Conservation (phyloP, 1,140 invertebrate species). For the Drosophila tropicalis region DNA sequence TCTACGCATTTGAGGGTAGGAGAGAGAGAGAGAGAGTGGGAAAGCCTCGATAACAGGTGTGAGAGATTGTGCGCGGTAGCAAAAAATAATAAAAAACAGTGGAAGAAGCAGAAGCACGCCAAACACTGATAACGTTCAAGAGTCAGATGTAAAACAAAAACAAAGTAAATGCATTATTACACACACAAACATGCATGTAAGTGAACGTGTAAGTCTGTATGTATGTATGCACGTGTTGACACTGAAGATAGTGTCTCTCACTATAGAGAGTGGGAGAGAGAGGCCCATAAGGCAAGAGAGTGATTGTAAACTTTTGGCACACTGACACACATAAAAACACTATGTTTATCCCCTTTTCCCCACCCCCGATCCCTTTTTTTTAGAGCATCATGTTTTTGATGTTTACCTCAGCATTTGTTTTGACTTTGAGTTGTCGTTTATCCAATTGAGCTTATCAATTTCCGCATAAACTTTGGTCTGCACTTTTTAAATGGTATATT, state of each 20-base stretch:
- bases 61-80: constrained; percentile 33
- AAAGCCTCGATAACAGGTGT: constrained; percentile 1
- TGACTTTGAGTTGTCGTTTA: constrained; percentile 43
- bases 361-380: background rate
- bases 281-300: constrained; percentile 6
- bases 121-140: constrained; percentile 52
- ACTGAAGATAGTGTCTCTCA: constrained; percentile 33
- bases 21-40: constrained; percentile 16
- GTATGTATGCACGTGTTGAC: constrained; percentile 36
- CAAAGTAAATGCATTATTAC: constrained; percentile 24
- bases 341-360: background rate
- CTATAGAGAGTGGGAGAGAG: background rate
- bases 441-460: constrained; percentile 44
- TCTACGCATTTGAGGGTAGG: background rate
- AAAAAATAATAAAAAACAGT: constrained; percentile 27
- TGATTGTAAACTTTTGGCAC: constrained; percentile 58
- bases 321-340: constrained; percentile 59
- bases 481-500: constrained; percentile 37
- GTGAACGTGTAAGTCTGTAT: constrained; percentile 1
- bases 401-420: constrained; percentile 52
- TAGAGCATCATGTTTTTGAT: constrained; percentile 35
- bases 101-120: constrained; percentile 5
- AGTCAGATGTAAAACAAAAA: constrained; percentile 50
- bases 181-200: constrained; percentile 2
- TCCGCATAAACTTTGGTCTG: constrained; percentile 59